phyloP scores from a whole-genome alignment of 2,113 vertebrate genomes.

The Elaphurus davidianus region DNA sequence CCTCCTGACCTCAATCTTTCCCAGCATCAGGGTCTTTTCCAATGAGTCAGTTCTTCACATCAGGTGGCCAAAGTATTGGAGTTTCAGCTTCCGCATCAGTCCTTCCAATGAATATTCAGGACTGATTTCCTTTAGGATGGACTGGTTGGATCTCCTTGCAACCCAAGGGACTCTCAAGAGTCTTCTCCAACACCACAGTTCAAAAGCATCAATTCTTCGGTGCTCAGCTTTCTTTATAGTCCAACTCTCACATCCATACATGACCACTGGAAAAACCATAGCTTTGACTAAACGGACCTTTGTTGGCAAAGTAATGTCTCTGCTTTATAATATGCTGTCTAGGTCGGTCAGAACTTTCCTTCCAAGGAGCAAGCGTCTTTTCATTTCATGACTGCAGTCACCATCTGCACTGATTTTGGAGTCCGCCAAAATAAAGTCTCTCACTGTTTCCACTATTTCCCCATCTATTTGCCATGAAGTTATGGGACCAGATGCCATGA shows the following conservation, averaged over 20 bases:
- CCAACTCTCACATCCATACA: background rate
- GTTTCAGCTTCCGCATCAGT: background rate
- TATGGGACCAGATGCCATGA: background rate
- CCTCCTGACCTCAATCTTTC: background rate
- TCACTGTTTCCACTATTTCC: background rate
- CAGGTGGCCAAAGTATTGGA: background rate
- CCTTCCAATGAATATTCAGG: background rate
- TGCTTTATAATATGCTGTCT: background rate
- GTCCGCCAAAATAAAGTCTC: background rate
- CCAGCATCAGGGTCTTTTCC: background rate
- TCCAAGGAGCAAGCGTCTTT: background rate
- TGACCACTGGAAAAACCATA: background rate
- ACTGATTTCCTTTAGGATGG: background rate
- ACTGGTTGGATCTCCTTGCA: background rate
- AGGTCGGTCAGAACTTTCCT: background rate
- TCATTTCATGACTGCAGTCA: background rate
- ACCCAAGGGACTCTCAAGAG: background rate
- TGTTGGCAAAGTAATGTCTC: background rate
- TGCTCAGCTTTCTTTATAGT: background rate
- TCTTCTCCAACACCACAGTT: background rate
- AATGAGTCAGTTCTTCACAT: background rate
- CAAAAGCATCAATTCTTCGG: background rate
- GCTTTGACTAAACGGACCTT: background rate
- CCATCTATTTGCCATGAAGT: background rate
- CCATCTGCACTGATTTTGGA: background rate